A percentile compares a stretch with the other conserved stretches of the same genome.
phyloP scores from a whole-genome alignment of 1,140 invertebrate species.

The Bombus consobrinus region DNA sequence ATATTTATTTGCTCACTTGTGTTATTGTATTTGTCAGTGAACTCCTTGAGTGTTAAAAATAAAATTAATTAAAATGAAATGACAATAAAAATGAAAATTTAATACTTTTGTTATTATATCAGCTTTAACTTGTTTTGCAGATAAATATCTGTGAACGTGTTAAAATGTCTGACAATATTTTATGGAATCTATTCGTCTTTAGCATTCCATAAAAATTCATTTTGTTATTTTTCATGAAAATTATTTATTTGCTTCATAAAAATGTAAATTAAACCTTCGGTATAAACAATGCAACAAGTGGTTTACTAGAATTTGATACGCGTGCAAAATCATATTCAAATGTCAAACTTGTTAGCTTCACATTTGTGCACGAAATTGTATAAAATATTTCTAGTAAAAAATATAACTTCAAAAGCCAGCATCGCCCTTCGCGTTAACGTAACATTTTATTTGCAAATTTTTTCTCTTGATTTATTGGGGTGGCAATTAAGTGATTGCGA shows the following conservation, averaged over 20 bases:
- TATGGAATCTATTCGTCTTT: background rate
- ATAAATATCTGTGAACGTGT: background rate
- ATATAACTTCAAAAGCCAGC: background rate
- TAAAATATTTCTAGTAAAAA: background rate
- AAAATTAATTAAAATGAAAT: background rate
- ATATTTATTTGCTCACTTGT: too few relatives aligned
- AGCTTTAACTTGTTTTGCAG: background rate
- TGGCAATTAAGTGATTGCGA: too few relatives aligned
- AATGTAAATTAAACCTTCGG: background rate
- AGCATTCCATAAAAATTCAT: background rate
- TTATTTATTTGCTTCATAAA: background rate
- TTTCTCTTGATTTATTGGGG: background rate
- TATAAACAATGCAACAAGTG: constrained; percentile 26
- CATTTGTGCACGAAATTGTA: background rate
- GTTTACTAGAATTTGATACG: background rate
- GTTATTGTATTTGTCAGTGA: too few relatives aligned
- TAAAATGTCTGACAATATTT: background rate
- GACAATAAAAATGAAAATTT: background rate
- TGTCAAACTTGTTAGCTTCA: background rate
- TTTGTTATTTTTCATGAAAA: background rate
- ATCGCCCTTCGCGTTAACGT: background rate
- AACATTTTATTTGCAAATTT: background rate
- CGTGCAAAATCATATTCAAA: background rate
- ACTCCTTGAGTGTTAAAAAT: background rate
- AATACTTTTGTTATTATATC: background rate